A percentile compares a stretch with the other conserved stretches of the same genome.
Evolutionary conservation across 2,888 invertebrate species (phyloP).

Genomic region (Oligia latruncula): DNA sequence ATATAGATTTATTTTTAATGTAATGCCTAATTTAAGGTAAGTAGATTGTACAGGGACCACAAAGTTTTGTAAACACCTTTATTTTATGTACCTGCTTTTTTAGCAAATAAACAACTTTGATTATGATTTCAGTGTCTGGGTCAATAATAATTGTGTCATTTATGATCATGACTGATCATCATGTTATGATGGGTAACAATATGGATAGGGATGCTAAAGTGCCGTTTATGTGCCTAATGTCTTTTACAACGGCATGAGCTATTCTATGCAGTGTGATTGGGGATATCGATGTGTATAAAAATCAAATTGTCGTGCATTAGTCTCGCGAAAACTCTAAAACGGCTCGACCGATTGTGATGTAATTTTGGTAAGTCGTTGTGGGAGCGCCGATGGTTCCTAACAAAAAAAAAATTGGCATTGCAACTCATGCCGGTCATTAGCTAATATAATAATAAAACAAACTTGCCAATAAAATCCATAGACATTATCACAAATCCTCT

Average conservation of each 20-base stretch:
- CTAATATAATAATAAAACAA: background rate
- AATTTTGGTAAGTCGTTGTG: background rate
- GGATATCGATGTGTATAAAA: background rate
- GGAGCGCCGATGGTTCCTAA: background rate
- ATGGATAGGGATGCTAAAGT: too few species aligned
- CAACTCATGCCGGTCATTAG: background rate
- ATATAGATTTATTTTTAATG: too few species aligned
- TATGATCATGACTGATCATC: background rate
- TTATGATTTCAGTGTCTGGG: too few species aligned
- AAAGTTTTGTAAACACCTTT: too few species aligned
- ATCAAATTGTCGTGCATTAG: background rate
- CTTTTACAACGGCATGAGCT: background rate
- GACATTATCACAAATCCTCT: background rate
- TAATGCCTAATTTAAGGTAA: too few species aligned
- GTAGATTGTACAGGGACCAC: too few species aligned
- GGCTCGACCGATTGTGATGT: background rate
- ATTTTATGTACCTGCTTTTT: too few species aligned
- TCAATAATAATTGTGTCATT: background rate
- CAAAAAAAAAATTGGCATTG: background rate
- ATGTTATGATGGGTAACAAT: background rate
- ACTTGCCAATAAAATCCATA: background rate
- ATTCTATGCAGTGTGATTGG: background rate
- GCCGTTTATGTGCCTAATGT: background rate
- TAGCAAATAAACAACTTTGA: too few species aligned
- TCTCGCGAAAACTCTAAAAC: background rate